Base-by-base conservation (phyloP, 2,797 vertebrate species). In the Anguilla marmorata region DNA sequence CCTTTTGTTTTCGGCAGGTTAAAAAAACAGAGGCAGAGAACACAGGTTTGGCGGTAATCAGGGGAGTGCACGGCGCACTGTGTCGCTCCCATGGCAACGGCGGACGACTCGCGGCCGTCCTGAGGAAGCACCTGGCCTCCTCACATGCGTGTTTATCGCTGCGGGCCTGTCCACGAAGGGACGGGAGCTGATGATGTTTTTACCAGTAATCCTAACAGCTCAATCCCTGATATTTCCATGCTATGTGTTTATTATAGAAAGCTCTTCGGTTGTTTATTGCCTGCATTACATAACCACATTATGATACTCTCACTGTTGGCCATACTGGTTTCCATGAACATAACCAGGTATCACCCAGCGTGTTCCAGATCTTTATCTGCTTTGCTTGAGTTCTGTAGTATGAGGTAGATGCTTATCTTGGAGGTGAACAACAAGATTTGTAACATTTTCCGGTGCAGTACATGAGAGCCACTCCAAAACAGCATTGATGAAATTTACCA, bases 111-210 rank as follows among this genome's bases (percentile, higher is more conserved):
- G 86, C 91, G 87, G 90, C 63, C 90, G 91, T 0, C 79, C 82
- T 89, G 91, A 95, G 96, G 96, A 96, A 96, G 92, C 96, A 96
- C 96, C 96, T 96, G 96, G 91, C 91, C 58, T 66, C 5, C 63
- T 66, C 63, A 66, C 63, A 86, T 84, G 84, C 88, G 87, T 87
- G 89, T 86, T 94, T 94, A 94, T 95, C 93, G 84, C 88, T 87
- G 88, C 6, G 30, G 91, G 91, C 45, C 27, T 89, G 89, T 89
- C 87, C 86, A 90, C 76, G 85, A 89, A 88, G 91, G 94, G 94
- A 94, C 92, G 91, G 88, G 89, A 88, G 88, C 63, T 90, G 92
- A 96, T 96, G 87, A 9, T 79, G 86, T 79, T 79, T 37, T 79
- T 79, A 37, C 74, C 74, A 79, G 74, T 37, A 19, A 11, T 41